A percentile compares a stretch with the other conserved stretches of the same genome.
phyloP scores from a whole-genome alignment of 2,797 vertebrate genomes.

The Channa striata region DNA sequence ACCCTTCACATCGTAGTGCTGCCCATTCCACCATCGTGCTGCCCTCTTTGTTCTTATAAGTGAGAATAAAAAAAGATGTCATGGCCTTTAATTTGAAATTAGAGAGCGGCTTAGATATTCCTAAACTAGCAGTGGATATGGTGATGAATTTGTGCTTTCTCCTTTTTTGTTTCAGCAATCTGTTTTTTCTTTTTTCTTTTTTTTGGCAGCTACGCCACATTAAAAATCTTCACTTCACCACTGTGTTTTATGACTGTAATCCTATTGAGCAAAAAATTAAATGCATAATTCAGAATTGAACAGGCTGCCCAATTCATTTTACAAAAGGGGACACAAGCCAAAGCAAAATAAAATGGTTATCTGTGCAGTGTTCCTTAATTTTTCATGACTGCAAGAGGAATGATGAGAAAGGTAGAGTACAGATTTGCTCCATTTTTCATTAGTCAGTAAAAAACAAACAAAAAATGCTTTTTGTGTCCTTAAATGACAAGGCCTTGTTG shows the following conservation, averaged over 20 bases:
- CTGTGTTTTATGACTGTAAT: conserved; percentile 45
- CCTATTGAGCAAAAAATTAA: conserved; percentile 52
- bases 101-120: conserved; percentile 15
- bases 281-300: conserved; percentile 59
- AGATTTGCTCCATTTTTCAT: conserved; percentile 28
- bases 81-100: conserved; percentile 32
- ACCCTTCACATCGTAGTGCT: too few relatives aligned
- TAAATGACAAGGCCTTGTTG: conserved; percentile 67
- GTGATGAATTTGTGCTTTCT: conserved; percentile 28
- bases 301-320: conserved; percentile 50
- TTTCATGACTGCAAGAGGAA: conserved; percentile 22
- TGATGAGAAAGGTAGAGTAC: neutral
- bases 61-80: conserved; percentile 26
- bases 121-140: conserved; percentile 34
- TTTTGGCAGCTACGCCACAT: conserved; percentile 3
- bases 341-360: conserved; percentile 31
- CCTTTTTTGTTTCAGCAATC: conserved; percentile 29
- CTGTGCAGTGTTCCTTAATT: conserved; percentile 32
- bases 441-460: conserved; percentile 14
- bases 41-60: neutral
- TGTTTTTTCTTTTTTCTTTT: conserved; percentile 5
- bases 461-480: conserved; percentile 53
- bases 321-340: conserved; percentile 47
- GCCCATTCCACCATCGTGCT: too few relatives aligned
- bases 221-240: conserved; percentile 53